Base-by-base conservation (phyloP, 2,888 invertebrate genomes). In the Phlogophora meticulosa region DNA sequence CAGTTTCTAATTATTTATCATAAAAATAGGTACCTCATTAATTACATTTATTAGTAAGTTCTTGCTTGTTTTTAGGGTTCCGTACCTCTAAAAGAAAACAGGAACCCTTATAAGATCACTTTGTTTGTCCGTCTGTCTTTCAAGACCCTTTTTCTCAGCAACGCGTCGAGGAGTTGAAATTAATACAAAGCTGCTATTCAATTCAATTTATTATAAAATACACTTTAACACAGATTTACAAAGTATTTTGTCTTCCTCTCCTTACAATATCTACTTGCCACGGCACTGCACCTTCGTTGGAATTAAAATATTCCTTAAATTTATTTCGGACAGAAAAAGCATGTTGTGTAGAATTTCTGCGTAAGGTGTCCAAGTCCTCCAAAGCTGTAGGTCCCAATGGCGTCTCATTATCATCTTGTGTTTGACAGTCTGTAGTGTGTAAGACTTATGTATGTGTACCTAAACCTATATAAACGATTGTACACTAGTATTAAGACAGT, bases 241-340 rank as follows among this genome's bases (percentile, higher is more conserved):
- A 46, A 46, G 28, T 57, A 57, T 57, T 38, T 38, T 38, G 38
- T 60, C 60, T 60, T 51, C 60, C 60, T 51, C 49, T 52, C 60
- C 60, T 49, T 51, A 60, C 60, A 60, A 60, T 60, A 51, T 60
- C 60, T 42, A 60, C 42, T 51, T 60, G 60, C 42, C 49, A 60
- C 51, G 51, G 60, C 38, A 60, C 60, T 49, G 60, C 60, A 24
- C 60, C 60, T 51, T 60, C 52, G 42, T 51, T 51, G 42, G 42
- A 42, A 61, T 52, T 61, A 53, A 61, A 61, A 53, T 61, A 61
- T 53, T 61, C 52, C 46, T 53, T 61, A 61, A 61, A 61, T 61
- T 61, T 61, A 43, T 61, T 52, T 52, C 61, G 51, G 34, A 61
- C 52, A 52, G 60, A 51, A 60, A 60, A 60, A 51, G 60, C 60